Percentiles rank a stretch among this genome's conserved stretches.
Evolutionary conservation across 2,113 vertebrate species (phyloP).

Genomic region (Gnathonemus echidnorhynchus): DNA sequence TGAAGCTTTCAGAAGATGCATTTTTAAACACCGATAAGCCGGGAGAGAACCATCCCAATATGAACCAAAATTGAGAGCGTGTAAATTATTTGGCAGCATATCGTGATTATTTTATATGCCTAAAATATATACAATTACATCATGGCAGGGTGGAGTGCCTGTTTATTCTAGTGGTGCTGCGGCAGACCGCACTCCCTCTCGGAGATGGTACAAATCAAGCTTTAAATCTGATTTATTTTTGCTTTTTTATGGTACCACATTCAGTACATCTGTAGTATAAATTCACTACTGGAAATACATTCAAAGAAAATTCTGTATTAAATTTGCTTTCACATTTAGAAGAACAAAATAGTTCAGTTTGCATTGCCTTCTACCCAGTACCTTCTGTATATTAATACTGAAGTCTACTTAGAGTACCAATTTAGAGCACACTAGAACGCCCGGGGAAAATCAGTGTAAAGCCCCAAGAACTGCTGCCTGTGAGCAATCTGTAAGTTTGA

Average conservation of each 20-base stretch:
- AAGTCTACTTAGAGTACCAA: neutral
- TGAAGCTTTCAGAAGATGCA: conserved; percentile 37
- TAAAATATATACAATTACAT: conserved; percentile 21
- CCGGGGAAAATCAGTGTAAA: neutral
- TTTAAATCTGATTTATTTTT: neutral
- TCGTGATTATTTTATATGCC: conserved; percentile 41
- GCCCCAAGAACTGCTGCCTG: neutral
- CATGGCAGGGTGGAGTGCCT: neutral
- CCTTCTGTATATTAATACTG: neutral
- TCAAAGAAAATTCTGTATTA: neutral
- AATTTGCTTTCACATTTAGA: conserved; percentile 1
- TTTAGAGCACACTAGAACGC: neutral
- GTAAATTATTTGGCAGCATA: conserved; percentile 38
- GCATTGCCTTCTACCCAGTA: neutral
- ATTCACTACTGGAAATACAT: neutral
- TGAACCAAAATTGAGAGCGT: conserved; percentile 39
- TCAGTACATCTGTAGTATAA: neutral
- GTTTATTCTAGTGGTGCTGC: neutral
- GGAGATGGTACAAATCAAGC: neutral
- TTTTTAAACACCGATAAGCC: conserved; percentile 42
- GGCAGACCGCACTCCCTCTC: neutral
- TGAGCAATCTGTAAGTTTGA: neutral
- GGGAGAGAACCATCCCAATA: conserved; percentile 31
- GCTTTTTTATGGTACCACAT: neutral
- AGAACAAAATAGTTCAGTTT: neutral